Evolutionary conservation across 35 echinoderm and acorn worm genomes (phyloP).

Genomic region (Ptychodera flava): DNA sequence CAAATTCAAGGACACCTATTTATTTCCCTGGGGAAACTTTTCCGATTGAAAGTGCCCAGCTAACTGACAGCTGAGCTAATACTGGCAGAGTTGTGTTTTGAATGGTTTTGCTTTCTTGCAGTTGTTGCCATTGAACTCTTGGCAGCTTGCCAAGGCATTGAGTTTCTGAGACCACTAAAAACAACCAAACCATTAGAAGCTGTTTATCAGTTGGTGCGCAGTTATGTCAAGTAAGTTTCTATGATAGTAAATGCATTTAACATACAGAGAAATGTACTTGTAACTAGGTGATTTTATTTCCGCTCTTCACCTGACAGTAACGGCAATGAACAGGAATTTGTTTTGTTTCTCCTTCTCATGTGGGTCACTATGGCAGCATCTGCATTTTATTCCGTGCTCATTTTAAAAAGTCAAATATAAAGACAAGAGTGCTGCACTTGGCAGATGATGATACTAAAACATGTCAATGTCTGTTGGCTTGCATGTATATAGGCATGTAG

Average conservation of each 20-base stretch:
- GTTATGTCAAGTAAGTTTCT: constrained; percentile 45
- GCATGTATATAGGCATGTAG: no score
- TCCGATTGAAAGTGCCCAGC: no score
- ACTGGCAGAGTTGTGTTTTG: no score
- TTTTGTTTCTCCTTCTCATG: neutral
- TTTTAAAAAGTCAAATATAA: no score
- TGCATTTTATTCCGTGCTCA: neutral
- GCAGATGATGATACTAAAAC: no score
- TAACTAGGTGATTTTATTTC: neutral
- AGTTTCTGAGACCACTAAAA: constrained; percentile 86
- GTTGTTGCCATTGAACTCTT: constrained; percentile 89
- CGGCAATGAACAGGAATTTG: neutral
- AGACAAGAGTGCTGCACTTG: no score
- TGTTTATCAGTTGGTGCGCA: constrained; percentile 67
- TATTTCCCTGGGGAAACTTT: no score
- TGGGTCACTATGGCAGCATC: neutral
- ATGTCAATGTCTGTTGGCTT: no score
- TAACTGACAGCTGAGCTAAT: no score
- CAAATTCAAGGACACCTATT: no score
- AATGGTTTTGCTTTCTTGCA: no score
- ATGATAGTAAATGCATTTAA: neutral
- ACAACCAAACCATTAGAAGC: constrained; percentile 84
- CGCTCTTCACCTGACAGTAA: neutral
- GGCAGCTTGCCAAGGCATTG: constrained; percentile 91
- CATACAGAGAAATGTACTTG: neutral